Conservation (phyloP, 2,888 invertebrate species). For the Macrosoma leucophasiata region DNA sequence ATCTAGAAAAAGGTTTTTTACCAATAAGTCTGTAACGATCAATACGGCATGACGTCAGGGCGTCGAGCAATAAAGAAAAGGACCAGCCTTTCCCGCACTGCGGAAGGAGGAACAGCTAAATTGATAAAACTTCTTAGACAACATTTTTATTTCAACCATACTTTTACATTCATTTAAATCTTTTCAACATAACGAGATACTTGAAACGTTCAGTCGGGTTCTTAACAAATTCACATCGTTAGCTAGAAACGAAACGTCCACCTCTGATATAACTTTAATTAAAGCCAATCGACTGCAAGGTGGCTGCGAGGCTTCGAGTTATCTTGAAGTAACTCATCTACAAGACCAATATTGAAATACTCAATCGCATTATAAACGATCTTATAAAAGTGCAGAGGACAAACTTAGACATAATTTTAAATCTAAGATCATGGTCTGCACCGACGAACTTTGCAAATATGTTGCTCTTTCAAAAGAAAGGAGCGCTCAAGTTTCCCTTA, state of each 20-base stretch:
- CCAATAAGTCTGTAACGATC: constrained; percentile 18
- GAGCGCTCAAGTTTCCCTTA: constrained; percentile 39
- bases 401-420: too few species aligned
- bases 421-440: too few species aligned
- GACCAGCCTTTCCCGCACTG: constrained; percentile 17
- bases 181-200: constrained; percentile 38
- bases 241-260: constrained; percentile 41
- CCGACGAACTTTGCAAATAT: constrained; percentile 38
- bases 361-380: too few species aligned
- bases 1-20: constrained; percentile 7
- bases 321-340: constrained; percentile 50
- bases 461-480: constrained; percentile 36
- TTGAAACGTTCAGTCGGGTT: constrained; percentile 40
- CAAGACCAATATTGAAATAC: too few species aligned
- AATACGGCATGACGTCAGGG: constrained; percentile 18
- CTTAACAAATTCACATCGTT: constrained; percentile 47
- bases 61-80: constrained; percentile 18
- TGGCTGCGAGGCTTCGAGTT: constrained; percentile 56
- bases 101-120: constrained; percentile 18
- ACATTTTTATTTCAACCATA: constrained; percentile 22
- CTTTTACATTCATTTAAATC: constrained; percentile 38
- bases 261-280: constrained; percentile 62
- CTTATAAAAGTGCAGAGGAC: too few species aligned
- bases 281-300: constrained; percentile 51
- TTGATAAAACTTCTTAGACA: constrained; percentile 20